phyloP scores from a whole-genome alignment of 2,113 vertebrate species.

The Cephalophus harveyi region DNA sequence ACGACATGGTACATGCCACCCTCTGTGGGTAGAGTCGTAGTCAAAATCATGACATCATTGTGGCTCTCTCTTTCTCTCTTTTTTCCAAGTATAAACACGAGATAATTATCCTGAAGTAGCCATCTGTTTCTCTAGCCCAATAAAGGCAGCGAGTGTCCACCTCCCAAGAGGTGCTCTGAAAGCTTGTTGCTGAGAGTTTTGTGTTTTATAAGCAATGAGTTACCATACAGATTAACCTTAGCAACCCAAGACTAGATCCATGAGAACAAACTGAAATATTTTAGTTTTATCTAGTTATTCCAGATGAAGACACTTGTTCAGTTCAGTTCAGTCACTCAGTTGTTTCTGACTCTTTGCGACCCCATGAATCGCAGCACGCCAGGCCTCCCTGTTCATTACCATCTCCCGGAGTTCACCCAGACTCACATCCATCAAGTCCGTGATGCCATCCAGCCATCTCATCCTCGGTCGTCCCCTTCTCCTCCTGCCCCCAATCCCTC shows the following conservation, averaged over 20 bases:
- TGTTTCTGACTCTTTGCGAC: not conserved
- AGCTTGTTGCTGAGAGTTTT: not conserved
- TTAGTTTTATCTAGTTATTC: not conserved
- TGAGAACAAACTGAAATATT: not conserved
- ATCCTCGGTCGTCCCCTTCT: too few species aligned
- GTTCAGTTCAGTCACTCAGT: not conserved
- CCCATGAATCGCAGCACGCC: not conserved
- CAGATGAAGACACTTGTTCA: not conserved
- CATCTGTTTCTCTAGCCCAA: not conserved
- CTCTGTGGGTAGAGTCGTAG: not conserved
- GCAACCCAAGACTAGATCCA: not conserved
- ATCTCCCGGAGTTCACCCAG: too few species aligned
- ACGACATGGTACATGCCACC: not conserved
- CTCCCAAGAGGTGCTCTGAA: not conserved
- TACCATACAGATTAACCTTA: not conserved
- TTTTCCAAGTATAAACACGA: constrained; percentile 6
- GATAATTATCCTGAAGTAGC: not conserved
- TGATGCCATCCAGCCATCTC: too few species aligned
- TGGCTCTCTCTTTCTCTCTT: not conserved
- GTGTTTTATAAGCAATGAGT: not conserved
- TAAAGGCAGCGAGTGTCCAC: not conserved
- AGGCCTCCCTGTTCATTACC: not conserved
- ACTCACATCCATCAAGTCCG: too few species aligned
- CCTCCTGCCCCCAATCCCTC: too few species aligned
- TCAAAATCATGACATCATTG: not conserved